phyloP scores from a whole-genome alignment of 1,140 invertebrate species.

The Zaprionus ornatus region DNA sequence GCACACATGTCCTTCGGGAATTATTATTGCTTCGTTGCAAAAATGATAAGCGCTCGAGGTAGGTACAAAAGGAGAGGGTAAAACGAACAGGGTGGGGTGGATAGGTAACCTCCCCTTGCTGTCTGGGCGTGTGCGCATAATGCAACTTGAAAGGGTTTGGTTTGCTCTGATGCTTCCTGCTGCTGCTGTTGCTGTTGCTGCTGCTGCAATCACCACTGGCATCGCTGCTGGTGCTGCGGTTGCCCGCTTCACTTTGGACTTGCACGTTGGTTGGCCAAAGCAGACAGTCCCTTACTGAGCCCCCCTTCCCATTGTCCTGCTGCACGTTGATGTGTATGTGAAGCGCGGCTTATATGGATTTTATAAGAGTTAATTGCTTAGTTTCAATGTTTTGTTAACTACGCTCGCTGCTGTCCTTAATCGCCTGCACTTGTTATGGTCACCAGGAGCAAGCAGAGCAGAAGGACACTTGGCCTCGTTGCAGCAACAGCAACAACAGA shows the following conservation, averaged over 20 bases:
- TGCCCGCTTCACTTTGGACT: constrained; percentile 35
- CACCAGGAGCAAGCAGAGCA: not conserved
- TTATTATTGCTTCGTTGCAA: constrained; percentile 47
- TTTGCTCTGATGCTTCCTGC: constrained; percentile 23
- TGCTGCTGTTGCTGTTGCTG: constrained; percentile 17
- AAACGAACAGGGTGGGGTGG: not conserved
- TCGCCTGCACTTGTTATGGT: constrained; percentile 20
- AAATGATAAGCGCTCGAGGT: constrained; percentile 35
- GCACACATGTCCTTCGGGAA: constrained; percentile 33
- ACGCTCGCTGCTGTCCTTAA: constrained; percentile 9
- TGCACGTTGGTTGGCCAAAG: constrained; percentile 18
- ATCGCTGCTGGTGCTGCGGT: constrained; percentile 16
- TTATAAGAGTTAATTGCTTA: constrained; percentile 50
- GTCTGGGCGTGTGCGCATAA: constrained; percentile 18
- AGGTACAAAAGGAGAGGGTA: not conserved
- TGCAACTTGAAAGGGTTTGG: constrained; percentile 50
- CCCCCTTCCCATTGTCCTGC: not conserved
- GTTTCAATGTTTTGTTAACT: constrained; percentile 45
- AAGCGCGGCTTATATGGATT: constrained; percentile 13
- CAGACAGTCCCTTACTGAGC: not conserved
- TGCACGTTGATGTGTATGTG: not conserved
- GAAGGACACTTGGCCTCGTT: constrained; percentile 14
- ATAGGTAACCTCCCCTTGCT: not conserved
- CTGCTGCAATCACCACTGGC: not conserved
- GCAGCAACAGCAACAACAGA: not conserved